A percentile compares a stretch with the other conserved stretches of the same genome.
Evolutionary conservation across 2,888 invertebrate genomes (phyloP).

Genomic region (Andrena haemorrhoa): DNA sequence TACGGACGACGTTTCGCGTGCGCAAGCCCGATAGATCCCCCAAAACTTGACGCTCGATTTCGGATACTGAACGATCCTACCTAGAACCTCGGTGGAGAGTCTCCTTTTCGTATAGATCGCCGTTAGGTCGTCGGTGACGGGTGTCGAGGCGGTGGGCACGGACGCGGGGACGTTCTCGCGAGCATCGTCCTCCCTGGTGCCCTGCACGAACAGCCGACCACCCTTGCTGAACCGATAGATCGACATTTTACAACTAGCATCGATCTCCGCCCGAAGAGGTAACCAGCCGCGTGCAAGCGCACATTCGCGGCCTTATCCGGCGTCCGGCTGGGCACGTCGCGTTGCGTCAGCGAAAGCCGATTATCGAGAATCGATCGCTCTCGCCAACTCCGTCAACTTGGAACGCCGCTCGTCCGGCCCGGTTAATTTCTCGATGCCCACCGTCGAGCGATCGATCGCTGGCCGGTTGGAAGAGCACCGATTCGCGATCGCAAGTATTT

Average conservation of each 20-base stretch:
- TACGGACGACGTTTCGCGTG: no score
- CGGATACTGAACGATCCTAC: slow-evolving; percentile 80
- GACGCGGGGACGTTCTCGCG: slow-evolving; percentile 85
- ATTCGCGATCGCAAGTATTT: neutral
- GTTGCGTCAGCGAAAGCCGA: slow-evolving; percentile 48
- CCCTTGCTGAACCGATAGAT: slow-evolving; percentile 94
- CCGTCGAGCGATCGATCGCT: neutral
- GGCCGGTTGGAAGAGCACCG: neutral
- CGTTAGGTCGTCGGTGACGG: slow-evolving; percentile 87
- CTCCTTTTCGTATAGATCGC: slow-evolving; percentile 93
- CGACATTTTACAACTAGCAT: slow-evolving; percentile 85
- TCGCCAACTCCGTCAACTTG: neutral
- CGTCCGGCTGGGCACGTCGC: slow-evolving; percentile 9
- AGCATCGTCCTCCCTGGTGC: slow-evolving; percentile 88
- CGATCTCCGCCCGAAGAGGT: slow-evolving; percentile 13
- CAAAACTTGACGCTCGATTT: neutral
- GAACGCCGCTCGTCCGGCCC: neutral
- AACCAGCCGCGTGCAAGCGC: slow-evolving; percentile 4
- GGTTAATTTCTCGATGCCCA: neutral
- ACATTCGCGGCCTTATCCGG: slow-evolving; percentile 50
- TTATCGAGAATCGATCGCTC: slow-evolving; percentile 40
- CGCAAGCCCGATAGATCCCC: no score
- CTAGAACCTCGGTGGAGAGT: slow-evolving; percentile 93
- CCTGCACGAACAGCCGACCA: slow-evolving; percentile 91
- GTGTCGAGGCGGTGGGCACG: slow-evolving; percentile 62